A percentile compares a stretch with the other conserved stretches of the same genome.
Evolutionary conservation across 2,113 vertebrate species (phyloP).

Genomic region (Halichoerus grypus): DNA sequence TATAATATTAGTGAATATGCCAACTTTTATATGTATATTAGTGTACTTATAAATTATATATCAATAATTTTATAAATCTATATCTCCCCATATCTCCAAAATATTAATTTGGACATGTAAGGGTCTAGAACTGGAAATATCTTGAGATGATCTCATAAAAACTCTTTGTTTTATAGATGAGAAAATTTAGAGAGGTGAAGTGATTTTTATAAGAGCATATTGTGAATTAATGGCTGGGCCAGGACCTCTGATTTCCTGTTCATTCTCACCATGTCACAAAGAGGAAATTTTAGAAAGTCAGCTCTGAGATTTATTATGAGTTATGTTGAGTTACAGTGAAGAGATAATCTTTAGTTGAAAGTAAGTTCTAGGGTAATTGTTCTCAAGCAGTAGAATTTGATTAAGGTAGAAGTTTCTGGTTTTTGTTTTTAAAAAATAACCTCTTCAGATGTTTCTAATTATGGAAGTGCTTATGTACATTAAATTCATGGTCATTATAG

Average conservation of each 20-base stretch:
- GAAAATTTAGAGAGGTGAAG: not conserved
- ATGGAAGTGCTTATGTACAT: not conserved
- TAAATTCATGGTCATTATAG: not conserved
- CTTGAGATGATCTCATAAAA: constrained; percentile 28
- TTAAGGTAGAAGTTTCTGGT: not conserved
- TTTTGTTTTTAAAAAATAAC: constrained; percentile 40
- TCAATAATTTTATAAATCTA: not conserved
- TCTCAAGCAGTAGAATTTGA: constrained; percentile 8
- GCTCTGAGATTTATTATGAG: not conserved
- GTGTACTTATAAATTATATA: not conserved
- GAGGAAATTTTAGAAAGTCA: constrained; percentile 2
- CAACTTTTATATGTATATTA: not conserved
- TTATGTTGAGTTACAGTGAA: constrained; percentile 32
- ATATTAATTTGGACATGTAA: constrained; percentile 39
- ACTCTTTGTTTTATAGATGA: constrained; percentile 11
- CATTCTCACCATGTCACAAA: not conserved
- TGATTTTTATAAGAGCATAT: constrained; percentile 23
- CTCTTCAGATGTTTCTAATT: not conserved
- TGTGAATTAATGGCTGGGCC: not conserved
- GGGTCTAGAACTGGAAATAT: not conserved
- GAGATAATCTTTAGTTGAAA: constrained; percentile 25
- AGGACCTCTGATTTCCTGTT: not conserved
- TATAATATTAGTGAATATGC: constrained; percentile 1
- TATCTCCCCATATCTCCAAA: not conserved
- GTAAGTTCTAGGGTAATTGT: constrained; percentile 19